Evolutionary conservation across 2,797 vertebrate species (phyloP).

Genomic region (Saguinus oedipus): DNA sequence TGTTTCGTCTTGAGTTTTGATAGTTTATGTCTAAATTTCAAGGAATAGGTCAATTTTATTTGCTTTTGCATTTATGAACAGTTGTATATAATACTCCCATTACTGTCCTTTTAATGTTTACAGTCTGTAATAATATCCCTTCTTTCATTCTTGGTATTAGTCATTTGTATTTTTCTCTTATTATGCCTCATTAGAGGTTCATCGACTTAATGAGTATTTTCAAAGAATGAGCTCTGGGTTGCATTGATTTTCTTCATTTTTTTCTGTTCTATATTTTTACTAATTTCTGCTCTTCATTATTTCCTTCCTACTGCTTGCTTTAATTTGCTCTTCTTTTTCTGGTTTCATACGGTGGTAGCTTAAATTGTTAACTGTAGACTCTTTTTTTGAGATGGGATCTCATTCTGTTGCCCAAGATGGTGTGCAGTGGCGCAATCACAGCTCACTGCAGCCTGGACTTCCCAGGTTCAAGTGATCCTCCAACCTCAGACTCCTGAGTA

Average conservation of each 20-base stretch:
- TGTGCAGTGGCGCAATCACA: background rate
- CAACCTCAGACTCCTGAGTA: background rate
- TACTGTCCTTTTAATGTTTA: background rate
- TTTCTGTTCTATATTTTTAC: background rate
- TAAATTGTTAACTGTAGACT: background rate
- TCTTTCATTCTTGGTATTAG: background rate
- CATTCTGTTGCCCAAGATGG: background rate
- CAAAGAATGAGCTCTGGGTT: slow-evolving; percentile 7
- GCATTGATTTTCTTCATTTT: background rate
- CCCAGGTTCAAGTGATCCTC: background rate
- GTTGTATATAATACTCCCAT: background rate
- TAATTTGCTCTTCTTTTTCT: slow-evolving; percentile 6
- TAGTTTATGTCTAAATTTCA: background rate
- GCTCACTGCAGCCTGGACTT: background rate
- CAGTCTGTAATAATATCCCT: background rate
- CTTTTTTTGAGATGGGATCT: background rate
- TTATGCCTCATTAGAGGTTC: background rate
- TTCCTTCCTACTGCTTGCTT: background rate
- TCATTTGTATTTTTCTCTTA: background rate
- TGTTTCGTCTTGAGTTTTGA: background rate
- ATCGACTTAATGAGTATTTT: background rate
- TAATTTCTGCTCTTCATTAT: background rate
- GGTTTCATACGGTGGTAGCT: background rate
- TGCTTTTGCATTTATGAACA: slow-evolving; percentile 4
- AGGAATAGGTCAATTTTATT: background rate